Base-by-base conservation (phyloP, 2,888 invertebrate species). In the Dioctria linearis region DNA sequence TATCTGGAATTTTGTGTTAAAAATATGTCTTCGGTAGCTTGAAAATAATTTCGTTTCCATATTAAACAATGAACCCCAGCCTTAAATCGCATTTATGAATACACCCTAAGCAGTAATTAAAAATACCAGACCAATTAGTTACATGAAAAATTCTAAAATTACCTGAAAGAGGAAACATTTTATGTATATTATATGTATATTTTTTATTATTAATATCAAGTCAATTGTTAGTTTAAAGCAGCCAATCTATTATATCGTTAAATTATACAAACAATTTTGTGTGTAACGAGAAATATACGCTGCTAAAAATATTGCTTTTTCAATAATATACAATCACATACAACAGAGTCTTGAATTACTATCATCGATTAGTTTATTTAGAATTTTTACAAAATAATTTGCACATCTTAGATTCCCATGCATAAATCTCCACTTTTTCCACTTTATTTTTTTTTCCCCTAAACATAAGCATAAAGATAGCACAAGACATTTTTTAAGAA, bases 381-480 rank as follows among this genome's bases (percentile, higher is more conserved):
- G 37, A 61, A 61, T 61, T 4, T 61, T 61, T 37, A 61, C 5
- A 61, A 61, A 37, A 61, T 61, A 61, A 8, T 61, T 11, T 61
- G 25, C 6, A 39, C 37, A 39, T 39, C 37, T 61, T 61, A 39
- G 37, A 61, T 61, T 61, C 61, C 37, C 61, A 39, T 39, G 61
- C 39, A 61, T 61, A 61, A 61, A 61, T 61, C 61, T 61, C 39
- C 61, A 61, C 61, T 61, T 61, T 37, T 25, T 25, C 25, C 25
- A 25, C 25, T 25, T 25, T 25, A 25, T 25, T 25, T 25, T 25
- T 25, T 25, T 25, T n/a, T n/a, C n/a, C n/a, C n/a, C 25, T 5
- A 61, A 61, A 61, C 25, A 6, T 4, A 54, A 11, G 11, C 6
- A n/a, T 11, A 54, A 54, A 54, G 11, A 54, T 11, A 54, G 4